Conservation (phyloP, 1,140 invertebrate genomes). For the Drosophila ironensis region DNA sequence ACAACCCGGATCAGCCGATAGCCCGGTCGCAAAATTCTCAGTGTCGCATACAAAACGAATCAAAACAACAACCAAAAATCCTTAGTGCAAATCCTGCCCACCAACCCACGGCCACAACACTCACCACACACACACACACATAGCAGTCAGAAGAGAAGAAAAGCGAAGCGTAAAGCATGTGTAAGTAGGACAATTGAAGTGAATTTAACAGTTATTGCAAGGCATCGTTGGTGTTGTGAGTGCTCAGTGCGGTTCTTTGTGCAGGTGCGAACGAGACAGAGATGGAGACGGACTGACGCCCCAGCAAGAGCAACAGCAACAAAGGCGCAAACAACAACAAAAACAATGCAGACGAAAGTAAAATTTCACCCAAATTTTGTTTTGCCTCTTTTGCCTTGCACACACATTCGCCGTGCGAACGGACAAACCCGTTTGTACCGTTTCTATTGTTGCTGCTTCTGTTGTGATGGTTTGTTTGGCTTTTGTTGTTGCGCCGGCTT, state of each 20-base stretch:
- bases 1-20: neutral
- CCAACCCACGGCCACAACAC: too few species aligned
- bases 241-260: constrained; percentile 26
- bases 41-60: neutral
- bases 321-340: too few species aligned
- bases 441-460: constrained; percentile 4
- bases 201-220: too few species aligned
- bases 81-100: constrained; percentile 13
- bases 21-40: constrained; percentile 1
- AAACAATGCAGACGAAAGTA: constrained; percentile 65
- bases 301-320: constrained; percentile 30
- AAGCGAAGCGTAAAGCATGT: constrained; percentile 20
- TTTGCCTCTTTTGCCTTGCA: constrained; percentile 43
- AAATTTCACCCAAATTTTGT: constrained; percentile 72
- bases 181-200: constrained; percentile 38
- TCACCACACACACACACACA: too few species aligned
- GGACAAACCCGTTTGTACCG: constrained; percentile 62
- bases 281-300: constrained; percentile 54
- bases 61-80: constrained; percentile 13
- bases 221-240: constrained; percentile 36
- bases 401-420: constrained; percentile 31
- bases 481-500: constrained; percentile 61
- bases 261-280: constrained; percentile 28
- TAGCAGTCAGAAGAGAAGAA: neutral
- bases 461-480: constrained; percentile 56